Conservation (phyloP, 2,113 vertebrate species). For the Colistium nudipinnis region DNA sequence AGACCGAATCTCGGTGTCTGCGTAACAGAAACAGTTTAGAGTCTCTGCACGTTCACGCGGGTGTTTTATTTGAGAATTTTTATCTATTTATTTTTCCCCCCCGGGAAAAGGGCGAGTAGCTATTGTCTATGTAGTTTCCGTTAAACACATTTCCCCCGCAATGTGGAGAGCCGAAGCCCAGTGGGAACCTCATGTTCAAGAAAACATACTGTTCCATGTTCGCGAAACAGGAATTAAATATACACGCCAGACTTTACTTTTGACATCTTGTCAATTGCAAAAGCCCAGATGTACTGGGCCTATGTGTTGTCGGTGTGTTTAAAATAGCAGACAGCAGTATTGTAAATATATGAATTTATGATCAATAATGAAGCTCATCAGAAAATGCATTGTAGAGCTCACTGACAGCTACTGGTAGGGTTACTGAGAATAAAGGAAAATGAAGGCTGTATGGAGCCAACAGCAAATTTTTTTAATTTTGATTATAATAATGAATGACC, state of each 20-base stretch:
- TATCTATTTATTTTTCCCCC: neutral
- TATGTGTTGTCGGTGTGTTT: neutral
- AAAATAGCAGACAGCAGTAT: neutral
- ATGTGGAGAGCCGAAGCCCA: no score
- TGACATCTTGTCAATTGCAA: neutral
- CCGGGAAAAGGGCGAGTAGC: no score
- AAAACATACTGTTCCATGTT: no score
- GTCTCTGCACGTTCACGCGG: neutral
- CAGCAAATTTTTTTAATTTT: no score
- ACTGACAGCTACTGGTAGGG: neutral
- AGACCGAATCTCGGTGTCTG: neutral
- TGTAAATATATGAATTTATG: neutral
- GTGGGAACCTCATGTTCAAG: no score
- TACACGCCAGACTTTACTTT: neutral
- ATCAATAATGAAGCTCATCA: conserved; percentile 14
- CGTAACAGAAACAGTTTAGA: neutral
- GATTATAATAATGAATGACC: no score
- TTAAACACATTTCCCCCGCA: no score
- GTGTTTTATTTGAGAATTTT: neutral
- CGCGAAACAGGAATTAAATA: neutral
- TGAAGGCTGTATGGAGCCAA: no score
- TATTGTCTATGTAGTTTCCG: no score
- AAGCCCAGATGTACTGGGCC: neutral
- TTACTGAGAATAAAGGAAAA: conserved; percentile 12
- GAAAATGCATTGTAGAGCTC: neutral